Evolutionary conservation across 2,888 invertebrate genomes (phyloP), one percentile per base, ranked within the genome.

Genomic region (Acrocera orbiculus): DNA sequence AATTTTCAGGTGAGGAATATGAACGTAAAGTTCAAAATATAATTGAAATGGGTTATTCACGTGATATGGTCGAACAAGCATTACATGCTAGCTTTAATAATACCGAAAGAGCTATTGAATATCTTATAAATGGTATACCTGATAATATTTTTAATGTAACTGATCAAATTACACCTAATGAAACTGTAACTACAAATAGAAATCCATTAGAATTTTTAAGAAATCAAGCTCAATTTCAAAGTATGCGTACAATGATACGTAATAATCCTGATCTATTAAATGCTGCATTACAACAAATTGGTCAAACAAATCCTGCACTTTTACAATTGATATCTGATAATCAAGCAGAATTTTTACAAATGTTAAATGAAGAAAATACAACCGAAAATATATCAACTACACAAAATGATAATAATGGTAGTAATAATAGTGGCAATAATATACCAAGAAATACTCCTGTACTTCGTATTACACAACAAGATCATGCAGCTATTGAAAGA

Each of bases 51-150:
- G 96, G 96, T 11, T 98, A 87, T 57, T 78, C 73, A 39, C 66
- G 74, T 46, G 64, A 51, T 11, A 66, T 76, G 56, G 92, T 90
- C 2, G 80, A 85, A 50, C 71, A 76, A 50, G 95, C 95, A 2
- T 63, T 98, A 34, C 67, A 83, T 40, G 90, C 92, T 3, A 89
- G 90, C 52, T 92, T 80, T 58, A 93, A 90, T 59, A 95, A 95
- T 62, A 82, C 93, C 7, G 92, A 95, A 60, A 67, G 92, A 58
- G 96, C 96, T 40, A 90, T 96, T 19, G 93, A 96, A 62, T 95
- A 93, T 63, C 70, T 98, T 46, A 71, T 92, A 48, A 85, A 76
- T 40, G 89, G 85, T 33, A 83, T 85, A 46, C 85, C 82, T 37
- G 27, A 16, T 19, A 23, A 10, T 6, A 17, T 11, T 5, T 14